A percentile compares a stretch with the other conserved stretches of the same genome.
phyloP scores from a whole-genome alignment of 2,888 invertebrate genomes.

The Lasioglossum villosulum region DNA sequence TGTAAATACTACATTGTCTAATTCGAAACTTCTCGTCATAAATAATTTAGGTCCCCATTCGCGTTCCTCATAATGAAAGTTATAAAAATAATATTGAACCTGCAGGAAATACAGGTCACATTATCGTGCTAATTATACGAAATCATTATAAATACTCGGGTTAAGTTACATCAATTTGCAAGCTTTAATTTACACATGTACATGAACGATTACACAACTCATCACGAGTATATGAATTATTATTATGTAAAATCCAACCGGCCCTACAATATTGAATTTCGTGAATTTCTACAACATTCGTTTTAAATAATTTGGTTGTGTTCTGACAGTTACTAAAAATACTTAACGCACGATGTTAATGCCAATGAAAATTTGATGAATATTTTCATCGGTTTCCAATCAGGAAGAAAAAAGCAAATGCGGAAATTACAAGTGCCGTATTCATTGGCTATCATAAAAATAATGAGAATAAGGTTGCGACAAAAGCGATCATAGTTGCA shows the following conservation, averaged over 20 bases:
- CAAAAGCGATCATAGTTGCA: background rate
- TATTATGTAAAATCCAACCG: background rate
- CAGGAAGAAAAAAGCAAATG: too few relatives aligned
- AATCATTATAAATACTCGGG: background rate
- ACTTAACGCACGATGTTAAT: background rate
- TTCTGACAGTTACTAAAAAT: background rate
- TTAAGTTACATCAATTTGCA: background rate
- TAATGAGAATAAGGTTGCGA: background rate
- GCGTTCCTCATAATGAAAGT: background rate
- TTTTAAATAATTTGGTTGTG: background rate
- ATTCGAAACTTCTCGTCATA: too few relatives aligned
- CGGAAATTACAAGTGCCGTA: too few relatives aligned
- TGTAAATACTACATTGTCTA: too few relatives aligned
- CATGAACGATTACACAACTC: background rate
- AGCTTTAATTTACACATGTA: background rate
- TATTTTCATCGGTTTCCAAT: too few relatives aligned
- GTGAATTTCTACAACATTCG: background rate
- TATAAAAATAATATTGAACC: background rate
- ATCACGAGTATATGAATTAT: background rate
- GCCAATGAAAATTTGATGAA: background rate
- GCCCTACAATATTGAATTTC: background rate
- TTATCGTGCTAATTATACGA: background rate
- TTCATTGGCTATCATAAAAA: too few relatives aligned
- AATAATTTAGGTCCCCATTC: background rate
- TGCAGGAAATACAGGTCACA: background rate